Conservation (phyloP, 1,140 invertebrate species). For the Leptinotarsa texana region DNA sequence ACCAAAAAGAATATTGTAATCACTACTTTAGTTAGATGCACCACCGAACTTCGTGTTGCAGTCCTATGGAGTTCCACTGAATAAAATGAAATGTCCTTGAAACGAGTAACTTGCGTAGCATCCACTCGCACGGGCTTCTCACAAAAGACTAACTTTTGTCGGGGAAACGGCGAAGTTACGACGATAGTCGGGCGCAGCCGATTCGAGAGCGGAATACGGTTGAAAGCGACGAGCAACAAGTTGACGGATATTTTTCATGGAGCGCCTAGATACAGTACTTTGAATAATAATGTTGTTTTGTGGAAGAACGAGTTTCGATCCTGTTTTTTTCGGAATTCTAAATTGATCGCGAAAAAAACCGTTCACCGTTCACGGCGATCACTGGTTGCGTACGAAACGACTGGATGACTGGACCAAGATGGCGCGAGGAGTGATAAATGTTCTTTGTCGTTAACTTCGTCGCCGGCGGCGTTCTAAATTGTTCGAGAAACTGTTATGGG, state of each 20-base stretch:
- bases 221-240: conserved; percentile 31
- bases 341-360: conserved; percentile 23
- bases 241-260: conserved; percentile 31
- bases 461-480: neutral
- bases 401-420: conserved; percentile 11
- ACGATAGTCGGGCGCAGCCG: conserved; percentile 8
- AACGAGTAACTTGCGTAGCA: conserved; percentile 21
- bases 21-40: conserved; percentile 13
- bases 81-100: conserved; percentile 25
- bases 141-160: conserved; percentile 29
- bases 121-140: conserved; percentile 16
- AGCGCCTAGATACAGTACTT: conserved; percentile 27
- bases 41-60: conserved; percentile 10
- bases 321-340: conserved; percentile 25
- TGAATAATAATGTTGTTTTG: conserved; percentile 30
- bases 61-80: neutral
- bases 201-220: conserved; percentile 21
- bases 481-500: neutral
- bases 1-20: conserved; percentile 19
- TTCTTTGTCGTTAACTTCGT: conserved; percentile 5
- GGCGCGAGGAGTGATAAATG: conserved; percentile 11
- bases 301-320: conserved; percentile 29
- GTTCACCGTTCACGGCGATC: conserved; percentile 19
- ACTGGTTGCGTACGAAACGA: conserved; percentile 4
- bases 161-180: conserved; percentile 16